These are phyloP conservation scores for Notodonta ziczac DNA, from an alignment of 2,888 invertebrate genomes.

Conservation along the genomic window DNA sequence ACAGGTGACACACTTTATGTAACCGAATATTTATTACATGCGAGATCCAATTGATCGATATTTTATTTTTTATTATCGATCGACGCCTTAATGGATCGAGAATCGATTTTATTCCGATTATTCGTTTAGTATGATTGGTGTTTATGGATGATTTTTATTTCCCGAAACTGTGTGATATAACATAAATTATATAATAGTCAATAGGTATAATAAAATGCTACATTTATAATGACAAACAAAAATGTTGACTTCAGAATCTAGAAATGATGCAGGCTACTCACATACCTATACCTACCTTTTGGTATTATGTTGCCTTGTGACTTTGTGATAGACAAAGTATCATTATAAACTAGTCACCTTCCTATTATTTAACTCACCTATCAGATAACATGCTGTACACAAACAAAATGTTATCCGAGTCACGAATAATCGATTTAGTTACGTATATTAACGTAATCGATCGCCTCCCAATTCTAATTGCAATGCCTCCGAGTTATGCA, in stretches of 20 bases:
- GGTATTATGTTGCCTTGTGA: too few species aligned
- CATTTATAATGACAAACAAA: too few species aligned
- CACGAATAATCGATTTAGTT: constrained; percentile 55
- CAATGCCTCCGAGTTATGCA: constrained; percentile 33
- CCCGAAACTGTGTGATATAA: neutral
- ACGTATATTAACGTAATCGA: constrained; percentile 45
- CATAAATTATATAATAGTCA: neutral
- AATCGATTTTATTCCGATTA: constrained; percentile 29
- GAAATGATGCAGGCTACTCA: too few species aligned
- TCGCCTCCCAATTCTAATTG: constrained; percentile 35
- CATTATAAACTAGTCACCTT: neutral
- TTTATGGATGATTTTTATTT: neutral
- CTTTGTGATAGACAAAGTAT: too few species aligned
- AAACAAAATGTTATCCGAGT: constrained; percentile 28
- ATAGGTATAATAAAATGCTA: neutral
- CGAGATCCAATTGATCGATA: constrained; percentile 38
- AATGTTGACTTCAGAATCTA: too few species aligned
- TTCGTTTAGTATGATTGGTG: constrained; percentile 16
- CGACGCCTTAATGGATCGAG: constrained; percentile 31
- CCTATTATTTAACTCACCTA: neutral
- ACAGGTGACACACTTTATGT: constrained; percentile 58
- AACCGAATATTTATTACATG: constrained; percentile 47
- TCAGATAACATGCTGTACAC: constrained; percentile 7
- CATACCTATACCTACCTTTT: too few species aligned
- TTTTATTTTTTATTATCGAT: constrained; percentile 25